Evolutionary conservation across 2,113 vertebrate species (phyloP).

Genomic region (Mus musculus): DNA sequence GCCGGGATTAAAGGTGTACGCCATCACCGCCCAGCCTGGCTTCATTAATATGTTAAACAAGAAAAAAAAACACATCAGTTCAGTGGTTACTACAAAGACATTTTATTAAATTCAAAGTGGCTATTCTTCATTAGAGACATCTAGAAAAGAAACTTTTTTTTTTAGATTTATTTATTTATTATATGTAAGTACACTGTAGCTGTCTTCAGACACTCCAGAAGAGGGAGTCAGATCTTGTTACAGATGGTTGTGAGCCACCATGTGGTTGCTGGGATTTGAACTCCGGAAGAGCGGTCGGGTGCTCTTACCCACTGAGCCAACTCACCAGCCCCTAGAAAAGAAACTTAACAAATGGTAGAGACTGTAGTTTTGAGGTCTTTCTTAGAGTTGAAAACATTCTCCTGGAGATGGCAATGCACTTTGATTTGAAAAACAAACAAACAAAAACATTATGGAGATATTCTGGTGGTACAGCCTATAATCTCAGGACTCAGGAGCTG

Average conservation of each 20-base stretch:
- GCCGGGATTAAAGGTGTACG: no score
- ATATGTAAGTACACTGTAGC: no score
- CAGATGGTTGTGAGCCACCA: no score
- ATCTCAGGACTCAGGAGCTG: not conserved
- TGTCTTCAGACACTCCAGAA: no score
- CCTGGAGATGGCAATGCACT: not conserved
- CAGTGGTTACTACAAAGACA: not conserved
- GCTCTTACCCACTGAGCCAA: no score
- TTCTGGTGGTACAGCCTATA: not conserved
- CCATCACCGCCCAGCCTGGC: no score
- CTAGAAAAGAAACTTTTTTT: not conserved
- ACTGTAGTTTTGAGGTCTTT: not conserved
- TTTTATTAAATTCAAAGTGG: not conserved
- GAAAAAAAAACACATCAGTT: not conserved
- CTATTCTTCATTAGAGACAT: constrained; percentile 18
- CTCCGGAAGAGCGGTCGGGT: no score
- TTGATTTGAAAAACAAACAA: not conserved
- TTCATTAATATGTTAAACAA: not conserved
- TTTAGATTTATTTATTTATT: no score
- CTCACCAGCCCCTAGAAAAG: no score
- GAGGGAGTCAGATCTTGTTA: no score
- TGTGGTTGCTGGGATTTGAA: no score
- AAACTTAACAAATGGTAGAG: not conserved
- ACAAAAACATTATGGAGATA: not conserved
- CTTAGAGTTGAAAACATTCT: not conserved